A percentile compares a stretch with the other conserved stretches of the same genome.
Conservation (phyloP, 53 echinoderm and acorn worm genomes). For the Echinarachnius parma region DNA sequence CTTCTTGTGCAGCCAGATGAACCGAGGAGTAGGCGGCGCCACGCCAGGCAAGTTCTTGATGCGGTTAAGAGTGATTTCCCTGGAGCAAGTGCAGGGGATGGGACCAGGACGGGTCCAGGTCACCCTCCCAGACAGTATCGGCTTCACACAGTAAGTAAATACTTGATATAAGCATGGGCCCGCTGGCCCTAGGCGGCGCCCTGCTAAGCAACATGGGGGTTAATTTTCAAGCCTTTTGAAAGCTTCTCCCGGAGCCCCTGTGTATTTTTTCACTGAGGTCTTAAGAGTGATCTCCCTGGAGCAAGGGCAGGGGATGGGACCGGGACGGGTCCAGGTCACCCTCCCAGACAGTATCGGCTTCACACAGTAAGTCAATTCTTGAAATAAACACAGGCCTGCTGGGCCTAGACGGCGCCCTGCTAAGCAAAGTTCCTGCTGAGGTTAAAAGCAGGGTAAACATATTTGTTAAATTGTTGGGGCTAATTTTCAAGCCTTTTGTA, state of each 20-base stretch:
- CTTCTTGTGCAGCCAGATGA: constrained; percentile 65
- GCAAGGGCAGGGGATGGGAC: constrained; percentile 67
- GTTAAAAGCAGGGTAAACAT: too few species aligned
- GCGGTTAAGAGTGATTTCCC: constrained; percentile 84
- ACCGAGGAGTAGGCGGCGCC: constrained; percentile 73
- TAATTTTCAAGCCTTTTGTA: too few species aligned
- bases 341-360: constrained; percentile 74
- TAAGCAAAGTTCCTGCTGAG: too few species aligned
- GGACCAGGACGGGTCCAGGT: constrained; percentile 79
- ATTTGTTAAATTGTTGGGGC: too few species aligned
- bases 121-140: constrained; percentile 70
- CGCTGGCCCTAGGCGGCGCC: neutral
- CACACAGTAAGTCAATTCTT: constrained; percentile 88
- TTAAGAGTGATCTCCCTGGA: constrained; percentile 89
- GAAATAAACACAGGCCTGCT: too few species aligned
- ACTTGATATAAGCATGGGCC: neutral
- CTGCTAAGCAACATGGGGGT: neutral
- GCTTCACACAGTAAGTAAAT: constrained; percentile 72
- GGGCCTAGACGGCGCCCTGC: too few species aligned
- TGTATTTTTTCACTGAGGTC: too few species aligned
- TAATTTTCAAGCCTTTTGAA: neutral
- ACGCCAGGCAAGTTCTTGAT: constrained; percentile 93
- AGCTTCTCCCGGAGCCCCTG: too few species aligned
- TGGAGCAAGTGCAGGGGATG: constrained; percentile 74
- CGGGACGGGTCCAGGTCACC: constrained; percentile 73